Percentiles rank a stretch among this genome's conserved stretches.
Conservation (phyloP, 2,888 invertebrate species). For the Parelbella ahira region DNA sequence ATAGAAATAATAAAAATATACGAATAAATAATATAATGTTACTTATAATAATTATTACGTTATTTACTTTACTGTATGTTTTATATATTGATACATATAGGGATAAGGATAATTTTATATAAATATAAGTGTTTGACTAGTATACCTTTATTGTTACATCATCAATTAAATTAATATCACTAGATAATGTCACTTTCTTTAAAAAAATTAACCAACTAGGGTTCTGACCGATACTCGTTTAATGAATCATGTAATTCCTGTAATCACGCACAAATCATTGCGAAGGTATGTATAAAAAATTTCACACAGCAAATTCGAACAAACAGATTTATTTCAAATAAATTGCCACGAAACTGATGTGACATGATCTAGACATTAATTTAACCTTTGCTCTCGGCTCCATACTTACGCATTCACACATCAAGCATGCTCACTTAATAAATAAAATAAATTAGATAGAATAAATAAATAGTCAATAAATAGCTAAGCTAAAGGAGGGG, state of each 20-base stretch:
- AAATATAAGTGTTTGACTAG: slow-evolving; percentile 72
- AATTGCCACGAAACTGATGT: slow-evolving; percentile 79
- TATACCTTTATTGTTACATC: slow-evolving; percentile 61
- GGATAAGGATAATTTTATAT: slow-evolving; percentile 51
- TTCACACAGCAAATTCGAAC: slow-evolving; percentile 69
- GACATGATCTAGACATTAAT: slow-evolving; percentile 82
- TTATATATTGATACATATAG: slow-evolving; percentile 50
- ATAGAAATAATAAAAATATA: slow-evolving; percentile 39
- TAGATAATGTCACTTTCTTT: slow-evolving; percentile 78
- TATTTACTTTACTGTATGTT: no score
- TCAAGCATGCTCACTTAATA: slow-evolving; percentile 80
- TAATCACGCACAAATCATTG: slow-evolving; percentile 64
- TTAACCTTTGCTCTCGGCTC: slow-evolving; percentile 75
- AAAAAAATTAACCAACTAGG: slow-evolving; percentile 62
- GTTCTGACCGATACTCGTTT: slow-evolving; percentile 62
- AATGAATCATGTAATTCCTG: slow-evolving; percentile 10
- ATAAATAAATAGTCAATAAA: slow-evolving; percentile 81
- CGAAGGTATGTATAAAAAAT: slow-evolving; percentile 68
- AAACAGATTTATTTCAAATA: slow-evolving; percentile 80
- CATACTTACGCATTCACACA: slow-evolving; percentile 77
- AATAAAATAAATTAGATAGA: slow-evolving; percentile 81
- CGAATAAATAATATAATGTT: slow-evolving; percentile 38
- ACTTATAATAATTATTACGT: slow-evolving; percentile 35
- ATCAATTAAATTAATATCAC: slow-evolving; percentile 76
- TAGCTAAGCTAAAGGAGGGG: slow-evolving; percentile 78